Evolutionary conservation across 2,888 invertebrate species (phyloP).

Genomic region (Fissipunctia ypsillon): DNA sequence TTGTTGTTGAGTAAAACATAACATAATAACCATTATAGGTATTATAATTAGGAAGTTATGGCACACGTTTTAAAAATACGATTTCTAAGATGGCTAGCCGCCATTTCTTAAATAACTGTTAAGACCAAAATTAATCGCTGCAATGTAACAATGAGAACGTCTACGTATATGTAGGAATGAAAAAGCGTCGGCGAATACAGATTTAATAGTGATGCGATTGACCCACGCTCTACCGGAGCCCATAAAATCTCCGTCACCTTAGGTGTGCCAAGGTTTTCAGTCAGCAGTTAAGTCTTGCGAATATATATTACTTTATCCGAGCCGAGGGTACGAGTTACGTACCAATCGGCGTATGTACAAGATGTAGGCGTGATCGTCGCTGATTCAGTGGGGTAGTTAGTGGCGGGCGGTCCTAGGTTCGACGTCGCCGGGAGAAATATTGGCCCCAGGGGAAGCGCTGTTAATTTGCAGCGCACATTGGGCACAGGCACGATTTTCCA

Average conservation of each 20-base stretch:
- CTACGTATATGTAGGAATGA: constrained; percentile 19
- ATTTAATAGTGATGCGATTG: constrained; percentile 60
- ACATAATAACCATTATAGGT: no score
- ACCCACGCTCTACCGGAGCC: constrained; percentile 56
- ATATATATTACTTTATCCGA: constrained; percentile 86
- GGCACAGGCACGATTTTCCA: constrained; percentile 86
- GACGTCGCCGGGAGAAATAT: constrained; percentile 89
- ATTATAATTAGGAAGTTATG: not conserved
- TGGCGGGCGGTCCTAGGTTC: constrained; percentile 88
- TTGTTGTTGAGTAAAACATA: not conserved
- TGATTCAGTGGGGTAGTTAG: constrained; percentile 90
- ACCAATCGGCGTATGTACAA: constrained; percentile 89
- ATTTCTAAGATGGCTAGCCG: not conserved
- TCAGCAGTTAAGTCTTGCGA: constrained; percentile 83
- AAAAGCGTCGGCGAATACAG: constrained; percentile 45
- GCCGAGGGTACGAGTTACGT: constrained; percentile 84
- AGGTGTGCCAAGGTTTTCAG: constrained; percentile 76
- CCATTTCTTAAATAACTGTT: not conserved
- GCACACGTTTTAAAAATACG: not conserved
- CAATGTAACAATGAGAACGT: constrained; percentile 16
- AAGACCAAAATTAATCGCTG: not conserved
- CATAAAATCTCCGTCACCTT: constrained; percentile 68
- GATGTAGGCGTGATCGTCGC: constrained; percentile 90
- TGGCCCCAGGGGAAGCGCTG: constrained; percentile 87
- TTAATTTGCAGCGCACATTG: constrained; percentile 88